phyloP scores from a whole-genome alignment of 2,888 invertebrate genomes.

The Mechanitis messenoides region DNA sequence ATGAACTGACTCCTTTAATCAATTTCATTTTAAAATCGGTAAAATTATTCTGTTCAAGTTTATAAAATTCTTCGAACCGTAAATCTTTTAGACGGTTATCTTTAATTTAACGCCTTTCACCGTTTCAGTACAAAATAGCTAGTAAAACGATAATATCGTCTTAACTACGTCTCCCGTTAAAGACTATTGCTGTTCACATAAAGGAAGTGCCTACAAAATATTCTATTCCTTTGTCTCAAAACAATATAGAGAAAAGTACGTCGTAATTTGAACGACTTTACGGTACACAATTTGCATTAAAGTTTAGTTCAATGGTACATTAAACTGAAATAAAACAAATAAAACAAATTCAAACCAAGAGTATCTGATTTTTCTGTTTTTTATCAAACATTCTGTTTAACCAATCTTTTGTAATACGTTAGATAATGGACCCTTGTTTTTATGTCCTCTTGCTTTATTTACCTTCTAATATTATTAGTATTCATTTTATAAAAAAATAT shows the following conservation, averaged over 20 bases:
- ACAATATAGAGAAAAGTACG: conserved; percentile 25
- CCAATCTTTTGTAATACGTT: too few relatives aligned
- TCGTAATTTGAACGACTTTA: conserved; percentile 25
- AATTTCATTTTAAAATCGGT: conserved; percentile 1
- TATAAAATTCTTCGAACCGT: conserved; percentile 18
- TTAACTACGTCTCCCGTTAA: conserved; percentile 30
- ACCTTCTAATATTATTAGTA: too few relatives aligned
- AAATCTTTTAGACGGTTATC: conserved; percentile 27
- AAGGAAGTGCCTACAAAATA: conserved; percentile 27
- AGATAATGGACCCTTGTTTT: too few relatives aligned
- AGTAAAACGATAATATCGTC: conserved; percentile 31
- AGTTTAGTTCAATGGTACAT: conserved; percentile 6
- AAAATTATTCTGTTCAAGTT: conserved; percentile 3
- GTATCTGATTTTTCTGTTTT: not conserved
- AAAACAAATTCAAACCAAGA: not conserved
- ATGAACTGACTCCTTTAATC: conserved; percentile 3
- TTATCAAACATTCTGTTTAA: too few relatives aligned
- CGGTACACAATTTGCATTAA: conserved; percentile 3
- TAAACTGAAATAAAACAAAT: conserved; percentile 1
- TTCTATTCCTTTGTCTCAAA: conserved; percentile 24
- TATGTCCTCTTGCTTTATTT: too few relatives aligned
- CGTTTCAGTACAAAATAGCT: conserved; percentile 27
- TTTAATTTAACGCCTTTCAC: conserved; percentile 24
- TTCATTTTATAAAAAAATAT: too few relatives aligned
- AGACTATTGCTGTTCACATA: conserved; percentile 30